A percentile compares a stretch with the other conserved stretches of the same genome.
phyloP scores from a whole-genome alignment of 2,797 vertebrate genomes.

The Selene dorsalis region DNA sequence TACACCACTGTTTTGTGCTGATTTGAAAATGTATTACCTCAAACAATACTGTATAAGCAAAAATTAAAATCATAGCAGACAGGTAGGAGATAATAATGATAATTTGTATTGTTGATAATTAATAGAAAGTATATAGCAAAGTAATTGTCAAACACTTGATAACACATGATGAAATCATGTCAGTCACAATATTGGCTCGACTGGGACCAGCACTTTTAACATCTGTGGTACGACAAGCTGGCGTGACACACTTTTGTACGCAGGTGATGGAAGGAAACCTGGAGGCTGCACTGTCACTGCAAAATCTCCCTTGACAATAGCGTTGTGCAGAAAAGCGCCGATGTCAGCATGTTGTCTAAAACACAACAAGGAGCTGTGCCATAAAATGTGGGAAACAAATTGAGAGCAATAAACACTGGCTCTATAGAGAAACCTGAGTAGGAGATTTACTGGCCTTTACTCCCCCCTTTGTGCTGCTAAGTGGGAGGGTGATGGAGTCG shows the following conservation, averaged over 20 bases:
- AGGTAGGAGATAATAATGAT: too few species aligned
- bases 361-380: constrained; percentile 16
- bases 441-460: constrained; percentile 46
- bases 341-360: constrained; percentile 32
- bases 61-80: too few species aligned
- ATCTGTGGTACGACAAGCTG: constrained; percentile 5
- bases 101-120: too few species aligned
- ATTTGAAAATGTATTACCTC: not conserved
- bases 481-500: constrained; percentile 36
- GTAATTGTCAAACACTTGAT: too few species aligned
- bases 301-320: constrained; percentile 10
- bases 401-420: constrained; percentile 35
- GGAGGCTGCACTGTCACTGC: constrained; percentile 9
- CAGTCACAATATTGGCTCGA: too few species aligned
- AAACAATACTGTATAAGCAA: not conserved
- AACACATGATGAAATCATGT: too few species aligned
- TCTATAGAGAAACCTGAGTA: constrained; percentile 18
- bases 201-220: not conserved
- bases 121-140: too few species aligned
- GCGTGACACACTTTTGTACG: not conserved
- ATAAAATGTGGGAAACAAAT: constrained; percentile 42
- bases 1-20: not conserved
- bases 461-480: constrained; percentile 25
- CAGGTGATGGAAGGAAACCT: constrained; percentile 9
- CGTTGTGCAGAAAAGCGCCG: too few species aligned